These are phyloP conservation scores for Agapetus fuscipes DNA, from an alignment of 2,888 invertebrate genomes.

Conservation along the genomic window DNA sequence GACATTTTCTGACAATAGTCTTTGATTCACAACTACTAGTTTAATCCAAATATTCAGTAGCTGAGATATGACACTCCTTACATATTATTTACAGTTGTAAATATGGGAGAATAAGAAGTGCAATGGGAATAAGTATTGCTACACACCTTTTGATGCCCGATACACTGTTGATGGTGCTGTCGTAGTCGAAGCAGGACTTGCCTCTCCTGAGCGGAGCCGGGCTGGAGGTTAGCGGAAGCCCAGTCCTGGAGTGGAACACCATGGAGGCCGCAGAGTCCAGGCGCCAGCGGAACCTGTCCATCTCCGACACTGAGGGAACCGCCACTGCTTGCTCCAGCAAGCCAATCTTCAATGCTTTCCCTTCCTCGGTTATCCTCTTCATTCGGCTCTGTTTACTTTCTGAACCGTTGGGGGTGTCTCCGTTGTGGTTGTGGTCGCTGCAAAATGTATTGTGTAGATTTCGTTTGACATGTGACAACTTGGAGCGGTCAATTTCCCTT, in stretches of 20 bases:
- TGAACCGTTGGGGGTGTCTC: not conserved
- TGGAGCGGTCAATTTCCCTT: slow-evolving; percentile 1
- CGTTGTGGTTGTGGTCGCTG: not conserved
- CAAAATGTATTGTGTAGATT: no score
- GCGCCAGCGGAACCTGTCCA: slow-evolving; percentile 62
- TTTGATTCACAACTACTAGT: no score
- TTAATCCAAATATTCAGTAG: no score
- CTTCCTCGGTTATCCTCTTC: slow-evolving; percentile 26
- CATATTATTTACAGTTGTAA: no score
- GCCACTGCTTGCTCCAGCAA: no score
- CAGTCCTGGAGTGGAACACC: slow-evolving; percentile 75
- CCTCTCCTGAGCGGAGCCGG: slow-evolving; percentile 75
- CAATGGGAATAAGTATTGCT: no score
- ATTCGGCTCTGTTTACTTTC: slow-evolving; percentile 19
- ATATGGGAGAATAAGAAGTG: no score
- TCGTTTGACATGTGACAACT: no score
- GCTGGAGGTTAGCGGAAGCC: slow-evolving; percentile 75
- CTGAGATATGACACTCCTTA: no score
- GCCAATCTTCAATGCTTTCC: slow-evolving; percentile 31
- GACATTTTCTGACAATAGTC: no score
- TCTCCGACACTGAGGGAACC: slow-evolving; percentile 61
- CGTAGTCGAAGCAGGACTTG: slow-evolving; percentile 73
- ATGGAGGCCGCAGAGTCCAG: slow-evolving; percentile 71
- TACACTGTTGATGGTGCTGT: slow-evolving; percentile 67
- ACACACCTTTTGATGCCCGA: slow-evolving; percentile 71